Conservation (phyloP, 2,888 invertebrate genomes). For the Aspidiotus rigidus region DNA sequence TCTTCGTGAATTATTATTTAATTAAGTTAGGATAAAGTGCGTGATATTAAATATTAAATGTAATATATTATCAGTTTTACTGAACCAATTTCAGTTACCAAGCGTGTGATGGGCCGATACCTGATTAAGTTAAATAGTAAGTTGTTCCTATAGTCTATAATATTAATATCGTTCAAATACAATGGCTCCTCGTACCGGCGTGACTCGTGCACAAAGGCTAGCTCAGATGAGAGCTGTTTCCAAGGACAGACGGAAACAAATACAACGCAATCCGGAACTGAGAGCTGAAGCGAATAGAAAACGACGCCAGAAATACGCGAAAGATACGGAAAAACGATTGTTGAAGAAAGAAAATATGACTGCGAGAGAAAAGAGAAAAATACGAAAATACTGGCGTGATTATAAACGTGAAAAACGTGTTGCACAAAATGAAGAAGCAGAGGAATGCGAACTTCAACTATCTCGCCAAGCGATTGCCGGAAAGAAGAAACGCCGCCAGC, state of each 20-base stretch:
- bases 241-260: neutral
- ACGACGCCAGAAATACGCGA: neutral
- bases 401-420: neutral
- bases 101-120: too few species aligned
- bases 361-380: neutral
- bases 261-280: neutral
- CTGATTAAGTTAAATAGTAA: too few species aligned
- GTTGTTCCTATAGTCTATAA: too few species aligned
- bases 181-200: conserved; percentile 1
- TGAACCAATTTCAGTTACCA: too few species aligned
- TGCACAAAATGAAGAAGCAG: neutral
- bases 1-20: too few species aligned
- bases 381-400: neutral
- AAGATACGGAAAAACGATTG: neutral
- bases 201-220: neutral
- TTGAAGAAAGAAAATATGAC: neutral
- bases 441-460: neutral
- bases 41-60: too few species aligned
- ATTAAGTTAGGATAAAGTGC: too few species aligned
- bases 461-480: neutral
- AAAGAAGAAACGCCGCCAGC: neutral
- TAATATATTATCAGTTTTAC: too few species aligned
- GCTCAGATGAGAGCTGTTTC: neutral
- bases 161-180: neutral
- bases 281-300: neutral